These are phyloP conservation scores for Rosalia funebris DNA, from an alignment of 2,888 invertebrate genomes.

Conservation along the genomic window DNA sequence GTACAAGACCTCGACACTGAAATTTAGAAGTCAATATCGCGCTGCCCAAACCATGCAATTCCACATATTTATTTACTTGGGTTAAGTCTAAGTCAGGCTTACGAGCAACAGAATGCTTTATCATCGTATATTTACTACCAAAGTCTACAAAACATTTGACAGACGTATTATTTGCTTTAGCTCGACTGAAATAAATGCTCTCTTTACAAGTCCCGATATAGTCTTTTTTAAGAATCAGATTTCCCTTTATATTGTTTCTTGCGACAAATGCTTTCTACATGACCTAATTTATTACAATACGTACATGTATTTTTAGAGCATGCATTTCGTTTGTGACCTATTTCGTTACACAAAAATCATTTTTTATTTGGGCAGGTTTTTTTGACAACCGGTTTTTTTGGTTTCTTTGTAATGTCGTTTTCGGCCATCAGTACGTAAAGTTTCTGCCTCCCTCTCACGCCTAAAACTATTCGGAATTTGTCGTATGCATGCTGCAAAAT, in stretches of 20 bases:
- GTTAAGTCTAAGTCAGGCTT: background rate
- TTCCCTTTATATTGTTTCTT: background rate
- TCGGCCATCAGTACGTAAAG: background rate
- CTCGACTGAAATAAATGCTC: background rate
- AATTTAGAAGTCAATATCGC: background rate
- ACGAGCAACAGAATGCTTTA: conserved; percentile 3
- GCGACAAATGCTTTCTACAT: background rate
- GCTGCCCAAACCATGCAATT: background rate
- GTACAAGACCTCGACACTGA: background rate
- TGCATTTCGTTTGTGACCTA: background rate
- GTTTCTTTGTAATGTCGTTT: background rate
- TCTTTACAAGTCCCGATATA: background rate
- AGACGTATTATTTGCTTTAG: background rate
- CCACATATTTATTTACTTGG: background rate
- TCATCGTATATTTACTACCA: conserved; percentile 9
- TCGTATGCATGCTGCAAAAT: conserved; percentile 4
- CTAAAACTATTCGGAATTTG: background rate
- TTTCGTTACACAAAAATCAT: background rate
- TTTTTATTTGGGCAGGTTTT: background rate
- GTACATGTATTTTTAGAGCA: background rate
- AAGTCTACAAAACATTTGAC: conserved; percentile 6
- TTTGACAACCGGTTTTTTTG: conserved; percentile 1
- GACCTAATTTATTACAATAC: conserved; percentile 2
- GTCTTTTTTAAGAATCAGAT: background rate
- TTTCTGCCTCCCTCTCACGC: background rate